Conservation (phyloP, 2,113 vertebrate genomes). For the Vulpes vulpes region DNA sequence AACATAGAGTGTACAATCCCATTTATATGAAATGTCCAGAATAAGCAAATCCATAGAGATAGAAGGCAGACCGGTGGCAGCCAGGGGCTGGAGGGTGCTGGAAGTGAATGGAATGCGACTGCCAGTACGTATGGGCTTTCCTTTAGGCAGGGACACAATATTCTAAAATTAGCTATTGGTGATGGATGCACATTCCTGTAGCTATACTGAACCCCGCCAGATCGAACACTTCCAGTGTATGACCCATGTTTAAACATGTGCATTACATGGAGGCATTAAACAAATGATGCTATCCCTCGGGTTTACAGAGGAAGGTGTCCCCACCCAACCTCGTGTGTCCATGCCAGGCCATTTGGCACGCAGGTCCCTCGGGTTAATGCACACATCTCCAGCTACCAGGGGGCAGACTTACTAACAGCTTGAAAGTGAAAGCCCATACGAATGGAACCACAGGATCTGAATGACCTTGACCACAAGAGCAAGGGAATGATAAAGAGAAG, state of each 20-base stretch:
- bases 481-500: conserved; percentile 29
- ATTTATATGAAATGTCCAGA: conserved; percentile 9
- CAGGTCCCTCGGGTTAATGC: neutral
- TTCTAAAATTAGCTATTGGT: neutral
- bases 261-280: neutral
- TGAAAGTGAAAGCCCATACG: conserved; percentile 11
- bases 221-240: neutral
- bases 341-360: neutral
- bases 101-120: neutral
- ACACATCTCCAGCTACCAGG: neutral
- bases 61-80: neutral
- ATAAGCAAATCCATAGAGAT: neutral
- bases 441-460: neutral
- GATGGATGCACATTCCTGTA: neutral
- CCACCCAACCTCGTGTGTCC: neutral
- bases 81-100: neutral
- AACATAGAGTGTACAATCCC: neutral
- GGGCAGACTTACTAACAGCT: neutral
- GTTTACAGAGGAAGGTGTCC: neutral
- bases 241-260: neutral
- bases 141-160: neutral
- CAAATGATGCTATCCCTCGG: neutral
- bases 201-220: neutral
- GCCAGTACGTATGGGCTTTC: neutral
- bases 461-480: neutral